phyloP scores from a whole-genome alignment of 2,797 vertebrate species.

The Crax fasciolata region DNA sequence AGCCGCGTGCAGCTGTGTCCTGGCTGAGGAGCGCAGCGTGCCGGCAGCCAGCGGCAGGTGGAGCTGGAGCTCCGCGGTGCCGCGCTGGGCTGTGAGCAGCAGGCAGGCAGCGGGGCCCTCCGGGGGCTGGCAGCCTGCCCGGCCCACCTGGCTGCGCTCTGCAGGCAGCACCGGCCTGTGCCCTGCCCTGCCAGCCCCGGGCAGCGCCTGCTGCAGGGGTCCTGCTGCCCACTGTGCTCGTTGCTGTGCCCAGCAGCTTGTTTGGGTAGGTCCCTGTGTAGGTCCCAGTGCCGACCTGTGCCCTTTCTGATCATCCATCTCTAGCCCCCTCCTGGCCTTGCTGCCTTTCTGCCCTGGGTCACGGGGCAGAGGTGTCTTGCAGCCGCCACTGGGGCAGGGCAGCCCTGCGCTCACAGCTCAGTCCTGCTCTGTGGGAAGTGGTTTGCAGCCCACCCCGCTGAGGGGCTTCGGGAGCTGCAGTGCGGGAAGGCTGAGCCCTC shows the following conservation, averaged over 20 bases:
- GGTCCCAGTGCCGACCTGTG: neutral
- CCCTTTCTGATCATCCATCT: no score
- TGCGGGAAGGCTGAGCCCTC: neutral
- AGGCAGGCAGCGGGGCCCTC: neutral
- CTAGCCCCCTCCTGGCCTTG: neutral
- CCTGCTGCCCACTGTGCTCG: neutral
- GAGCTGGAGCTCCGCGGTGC: neutral
- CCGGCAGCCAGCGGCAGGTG: neutral
- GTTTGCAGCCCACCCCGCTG: fast-evolving
- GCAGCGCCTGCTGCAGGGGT: neutral
- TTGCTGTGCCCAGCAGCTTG: neutral
- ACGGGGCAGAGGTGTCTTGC: neutral
- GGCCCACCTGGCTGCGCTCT: neutral
- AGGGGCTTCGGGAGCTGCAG: neutral
- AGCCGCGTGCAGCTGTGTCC: neutral
- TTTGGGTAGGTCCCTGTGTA: fast-evolving
- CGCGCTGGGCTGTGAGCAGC: neutral
- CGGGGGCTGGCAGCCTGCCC: neutral
- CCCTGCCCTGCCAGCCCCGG: fast-evolving
- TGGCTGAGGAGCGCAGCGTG: neutral
- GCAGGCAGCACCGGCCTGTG: neutral
- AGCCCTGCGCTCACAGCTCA: no score
- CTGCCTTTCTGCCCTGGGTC: neutral
- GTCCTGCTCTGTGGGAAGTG: neutral
- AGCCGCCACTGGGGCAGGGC: neutral